A percentile compares a stretch with the other conserved stretches of the same genome.
Evolutionary conservation across 2,113 vertebrate genomes (phyloP).

Genomic region (Ornithorhynchus anatinus): DNA sequence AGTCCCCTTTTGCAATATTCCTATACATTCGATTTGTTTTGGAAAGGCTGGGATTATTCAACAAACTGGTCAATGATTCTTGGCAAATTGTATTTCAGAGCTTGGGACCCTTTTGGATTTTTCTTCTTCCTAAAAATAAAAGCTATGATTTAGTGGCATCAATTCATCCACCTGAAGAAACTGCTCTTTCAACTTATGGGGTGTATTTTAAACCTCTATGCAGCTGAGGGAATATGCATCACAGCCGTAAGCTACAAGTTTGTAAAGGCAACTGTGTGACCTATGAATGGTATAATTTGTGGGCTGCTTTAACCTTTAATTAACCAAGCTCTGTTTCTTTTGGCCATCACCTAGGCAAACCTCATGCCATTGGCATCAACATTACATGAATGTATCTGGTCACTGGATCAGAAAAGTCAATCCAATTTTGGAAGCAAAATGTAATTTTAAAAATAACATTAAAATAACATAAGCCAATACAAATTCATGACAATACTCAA

Average conservation of each 20-base stretch:
- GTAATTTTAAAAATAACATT: background rate
- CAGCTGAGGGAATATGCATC: background rate
- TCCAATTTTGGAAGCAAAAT: background rate
- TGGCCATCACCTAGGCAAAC: background rate
- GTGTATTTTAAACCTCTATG: constrained; percentile 14
- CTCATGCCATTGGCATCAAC: background rate
- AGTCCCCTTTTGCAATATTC: background rate
- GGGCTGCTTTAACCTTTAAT: background rate
- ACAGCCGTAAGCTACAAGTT: background rate
- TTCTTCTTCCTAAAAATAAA: constrained; percentile 17
- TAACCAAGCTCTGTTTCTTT: background rate
- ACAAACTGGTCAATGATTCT: background rate
- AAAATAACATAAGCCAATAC: background rate
- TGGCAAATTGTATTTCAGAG: background rate
- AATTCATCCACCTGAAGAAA: background rate
- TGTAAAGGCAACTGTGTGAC: background rate
- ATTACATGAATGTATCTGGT: background rate
- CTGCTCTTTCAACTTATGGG: background rate
- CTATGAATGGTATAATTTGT: background rate
- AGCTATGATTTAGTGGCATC: background rate
- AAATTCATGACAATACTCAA: constrained; percentile 23
- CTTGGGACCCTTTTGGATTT: background rate
- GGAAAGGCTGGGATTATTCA: background rate
- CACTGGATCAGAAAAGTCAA: background rate
- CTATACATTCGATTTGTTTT: constrained; percentile 9